Evolutionary conservation across 2,888 invertebrate species (phyloP).

Genomic region (Drosophila eohydei): DNA sequence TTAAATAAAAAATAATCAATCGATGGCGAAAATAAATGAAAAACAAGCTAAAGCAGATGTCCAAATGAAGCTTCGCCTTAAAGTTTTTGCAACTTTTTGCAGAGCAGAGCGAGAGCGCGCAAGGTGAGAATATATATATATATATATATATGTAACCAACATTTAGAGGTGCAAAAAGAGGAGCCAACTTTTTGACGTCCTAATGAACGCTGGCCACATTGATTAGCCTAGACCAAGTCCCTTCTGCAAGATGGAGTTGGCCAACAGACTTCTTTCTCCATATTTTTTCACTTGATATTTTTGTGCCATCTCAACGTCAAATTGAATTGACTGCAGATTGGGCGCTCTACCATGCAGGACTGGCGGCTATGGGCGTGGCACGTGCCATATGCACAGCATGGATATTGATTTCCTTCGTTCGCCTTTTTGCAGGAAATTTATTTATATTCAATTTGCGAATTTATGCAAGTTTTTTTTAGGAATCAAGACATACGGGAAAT

Average conservation of each 20-base stretch:
- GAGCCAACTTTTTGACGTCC: slow-evolving; percentile 48
- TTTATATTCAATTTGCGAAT: slow-evolving; percentile 79
- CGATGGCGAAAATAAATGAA: slow-evolving; percentile 11
- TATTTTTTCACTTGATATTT: slow-evolving; percentile 30
- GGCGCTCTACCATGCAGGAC: slow-evolving; percentile 11
- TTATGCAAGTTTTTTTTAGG: slow-evolving; percentile 55
- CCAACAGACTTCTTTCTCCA: slow-evolving; percentile 8
- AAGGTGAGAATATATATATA: background rate
- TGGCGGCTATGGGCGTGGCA: slow-evolving; percentile 40
- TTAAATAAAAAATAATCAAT: slow-evolving; percentile 31
- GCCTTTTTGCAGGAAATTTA: slow-evolving; percentile 71
- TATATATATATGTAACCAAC: background rate
- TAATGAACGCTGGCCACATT: slow-evolving; percentile 53
- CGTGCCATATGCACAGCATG: slow-evolving; percentile 52
- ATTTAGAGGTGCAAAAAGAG: slow-evolving; percentile 24
- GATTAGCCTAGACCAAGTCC: slow-evolving; percentile 26
- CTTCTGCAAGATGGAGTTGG: background rate
- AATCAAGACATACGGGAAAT: slow-evolving; percentile 41
- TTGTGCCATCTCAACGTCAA: slow-evolving; percentile 44
- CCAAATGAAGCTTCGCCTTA: slow-evolving; percentile 34
- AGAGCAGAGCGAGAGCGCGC: background rate
- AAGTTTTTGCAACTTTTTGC: slow-evolving; percentile 52
- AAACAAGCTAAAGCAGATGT: slow-evolving; percentile 39
- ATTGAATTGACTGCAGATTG: slow-evolving; percentile 66
- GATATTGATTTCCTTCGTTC: slow-evolving; percentile 43